Base-by-base conservation (phyloP, 2,888 invertebrate species). In the Adelphocoris suturalis region DNA sequence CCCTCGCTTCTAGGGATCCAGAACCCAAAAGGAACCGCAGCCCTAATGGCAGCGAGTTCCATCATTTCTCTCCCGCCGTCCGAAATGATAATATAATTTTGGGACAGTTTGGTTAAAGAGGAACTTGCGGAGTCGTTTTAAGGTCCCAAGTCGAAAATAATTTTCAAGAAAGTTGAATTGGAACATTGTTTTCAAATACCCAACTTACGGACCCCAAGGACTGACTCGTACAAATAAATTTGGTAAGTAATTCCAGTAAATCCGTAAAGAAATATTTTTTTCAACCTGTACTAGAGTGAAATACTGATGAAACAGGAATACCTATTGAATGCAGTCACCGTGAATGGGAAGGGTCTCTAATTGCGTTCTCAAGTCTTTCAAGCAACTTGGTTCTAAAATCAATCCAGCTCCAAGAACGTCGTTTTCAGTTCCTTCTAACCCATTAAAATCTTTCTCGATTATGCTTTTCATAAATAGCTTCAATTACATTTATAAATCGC, bases 341-440 rank as follows among this genome's bases (percentile, higher is more conserved):
- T 37, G 76, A 27, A 37, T 28, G 76, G 75, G 28, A 76, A 76
- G 14, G 75, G 61, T 61, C 27, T 76, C n/a, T 76, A 28, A 76
- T 76, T 76, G 76, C 76, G 76, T 76, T 46, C 28, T 28, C 76
- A 76, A 76, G 37, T 28, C 28, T 27, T 46, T 76, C 37, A 76
- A n/a, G 12, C 27, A 75, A 75, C 75, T 11, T 75, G 75, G 13
- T 75, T 75, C 52, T 75, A 75, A 75, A 75, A 75, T 76, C 28
- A 76, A 46, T 76, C 28, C n/a, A 19, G 76, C 76, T 4, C 75
- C 11, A 13, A 76, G 28, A 76, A 76, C 28, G 37, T 76, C 27
- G n/a, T 76, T 76, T 76, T 28, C 76, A 37, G 52, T 52, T 52
- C 52, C 52, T 11, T 52, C 52, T 11, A 11, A 2, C 3, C 37